phyloP scores from a whole-genome alignment of 2,888 invertebrate genomes.

The Crematogaster levior region DNA sequence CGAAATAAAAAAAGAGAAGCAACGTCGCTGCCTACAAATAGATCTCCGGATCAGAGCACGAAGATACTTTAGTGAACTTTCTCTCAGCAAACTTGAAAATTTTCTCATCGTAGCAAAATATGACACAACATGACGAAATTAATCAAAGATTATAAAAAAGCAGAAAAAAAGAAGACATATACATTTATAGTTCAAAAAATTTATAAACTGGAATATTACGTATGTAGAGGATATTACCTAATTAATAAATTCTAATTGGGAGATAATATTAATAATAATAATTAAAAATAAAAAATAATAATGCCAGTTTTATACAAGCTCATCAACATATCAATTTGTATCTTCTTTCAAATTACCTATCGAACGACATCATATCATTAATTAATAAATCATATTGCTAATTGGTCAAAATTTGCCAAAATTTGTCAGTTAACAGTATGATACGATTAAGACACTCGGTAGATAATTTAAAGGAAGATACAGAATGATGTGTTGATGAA shows the following conservation, averaged over 20 bases:
- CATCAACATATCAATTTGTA: too few relatives aligned
- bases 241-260: conserved; percentile 27
- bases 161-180: neutral
- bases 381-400: too few relatives aligned
- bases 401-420: too few relatives aligned
- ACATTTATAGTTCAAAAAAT: neutral
- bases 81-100: neutral
- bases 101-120: neutral
- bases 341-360: too few relatives aligned
- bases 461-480: conserved; percentile 37
- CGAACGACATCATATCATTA: too few relatives aligned
- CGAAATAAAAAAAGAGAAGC: conserved; percentile 31
- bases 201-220: neutral
- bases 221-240: neutral
- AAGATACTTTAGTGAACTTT: conserved; percentile 1
- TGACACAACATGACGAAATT: conserved; percentile 4
- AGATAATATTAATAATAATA: too few relatives aligned
- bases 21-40: conserved; percentile 17
- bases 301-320: neutral
- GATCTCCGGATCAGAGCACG: conserved; percentile 3
- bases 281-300: conserved; percentile 5
- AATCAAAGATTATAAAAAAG: neutral
- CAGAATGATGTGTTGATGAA: conserved; percentile 22
- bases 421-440: too few relatives aligned
- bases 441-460: neutral